Evolutionary conservation across 2,888 invertebrate genomes (phyloP), one percentile per base, ranked within the genome.

Genomic region (Salticus scenicus): DNA sequence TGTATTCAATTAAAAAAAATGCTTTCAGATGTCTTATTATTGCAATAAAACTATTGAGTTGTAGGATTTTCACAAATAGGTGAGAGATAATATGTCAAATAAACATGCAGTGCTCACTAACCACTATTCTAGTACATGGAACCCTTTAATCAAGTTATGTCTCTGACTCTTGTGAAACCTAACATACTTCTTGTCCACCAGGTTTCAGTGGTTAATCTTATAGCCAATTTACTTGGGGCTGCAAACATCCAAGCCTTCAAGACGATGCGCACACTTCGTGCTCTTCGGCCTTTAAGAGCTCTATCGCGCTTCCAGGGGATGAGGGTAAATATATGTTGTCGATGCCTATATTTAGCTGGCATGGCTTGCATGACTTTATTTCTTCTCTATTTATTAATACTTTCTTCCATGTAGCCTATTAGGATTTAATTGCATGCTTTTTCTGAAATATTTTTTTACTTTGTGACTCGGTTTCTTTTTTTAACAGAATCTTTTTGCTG

Each of bases 261-360:
- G 92, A 96, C 96, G 90, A 96, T 97, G 95, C 94, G 97, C 92
- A 97, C 97, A 87, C 93, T 97, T 91, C 94, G 97, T 91, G 97
- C 97, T 88, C 93, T 97, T 91, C 94, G 97, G 74, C 87, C 87
- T 81, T 82, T 87, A 90, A 94, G 97, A 91, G 97, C 97, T 89
- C 95, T 97, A 90, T 97, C 97, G 90, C 94, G 97, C 92, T 96
- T 96, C 96, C 97, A 97, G 94, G 96, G 97, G 93, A 97, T 97
- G 96, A 94, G 95, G 94, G 97, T 97, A 95, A 96, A 95, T 80
- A 82, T 74, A 72, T 63, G 77, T 73, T 64, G 66, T 79, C 30
- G n/a, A 70, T 57, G 63, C 71, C 31, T 31, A 57, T 42, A n/a
- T 28, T 8, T 63, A 7, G 27, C 24, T 27, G 78, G 85, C 85